These are phyloP conservation scores for Marmota flaviventris DNA, from an alignment of 2,113 vertebrate genomes.

Conservation along the genomic window DNA sequence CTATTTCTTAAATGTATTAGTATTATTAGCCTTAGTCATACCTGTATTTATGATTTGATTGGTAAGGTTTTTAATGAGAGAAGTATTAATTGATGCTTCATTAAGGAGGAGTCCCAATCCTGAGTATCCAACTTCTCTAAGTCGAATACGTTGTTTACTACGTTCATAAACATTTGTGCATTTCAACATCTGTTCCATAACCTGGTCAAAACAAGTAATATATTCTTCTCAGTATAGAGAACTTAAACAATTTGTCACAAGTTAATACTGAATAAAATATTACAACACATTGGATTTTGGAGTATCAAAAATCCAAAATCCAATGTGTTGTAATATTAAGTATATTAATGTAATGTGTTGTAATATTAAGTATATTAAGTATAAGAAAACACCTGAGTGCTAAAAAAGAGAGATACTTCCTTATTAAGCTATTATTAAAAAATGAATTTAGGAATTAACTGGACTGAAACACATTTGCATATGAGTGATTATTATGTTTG, in stretches of 20 bases:
- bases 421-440: not conserved
- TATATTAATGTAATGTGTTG: not conserved
- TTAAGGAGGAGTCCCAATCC: constrained; percentile 96
- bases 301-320: not conserved
- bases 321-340: constrained; percentile 33
- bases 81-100: constrained; percentile 91
- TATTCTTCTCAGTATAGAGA: constrained; percentile 43
- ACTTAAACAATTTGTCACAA: constrained; percentile 46
- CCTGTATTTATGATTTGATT: constrained; percentile 96
- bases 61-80: constrained; percentile 94
- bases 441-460: not conserved
- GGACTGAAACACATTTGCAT: not conserved
- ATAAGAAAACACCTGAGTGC: not conserved
- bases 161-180: constrained; percentile 98
- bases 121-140: constrained; percentile 96
- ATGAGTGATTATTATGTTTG: constrained; percentile 39
- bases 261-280: constrained; percentile 7
- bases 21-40: constrained; percentile 79
- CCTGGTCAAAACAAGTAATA: constrained; percentile 85
- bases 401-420: not conserved
- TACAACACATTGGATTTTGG: not conserved
- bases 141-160: constrained; percentile 95
- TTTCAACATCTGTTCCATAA: constrained; percentile 96
- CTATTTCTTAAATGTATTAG: not conserved
- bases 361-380: constrained; percentile 45